These are phyloP conservation scores for Torymus aiolomorphi DNA, from an alignment of 2,888 invertebrate genomes.

Conservation along the genomic window DNA sequence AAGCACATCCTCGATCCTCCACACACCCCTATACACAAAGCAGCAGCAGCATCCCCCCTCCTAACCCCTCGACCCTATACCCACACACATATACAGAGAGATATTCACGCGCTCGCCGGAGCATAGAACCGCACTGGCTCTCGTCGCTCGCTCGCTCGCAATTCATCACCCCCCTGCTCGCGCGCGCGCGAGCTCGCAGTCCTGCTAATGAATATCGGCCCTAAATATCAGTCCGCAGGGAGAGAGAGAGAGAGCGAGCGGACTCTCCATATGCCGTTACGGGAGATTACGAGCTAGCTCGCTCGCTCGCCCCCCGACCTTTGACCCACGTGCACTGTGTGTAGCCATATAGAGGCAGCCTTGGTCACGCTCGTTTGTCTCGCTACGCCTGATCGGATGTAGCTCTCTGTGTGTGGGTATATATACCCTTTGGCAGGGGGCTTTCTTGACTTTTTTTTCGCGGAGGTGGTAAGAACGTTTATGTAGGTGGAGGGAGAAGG, in stretches of 20 bases:
- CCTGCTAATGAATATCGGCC: conserved; percentile 75
- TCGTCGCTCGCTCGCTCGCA: conserved; percentile 40
- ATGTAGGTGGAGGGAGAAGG: no score
- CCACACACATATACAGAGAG: background rate
- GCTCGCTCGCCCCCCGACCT: conserved; percentile 54
- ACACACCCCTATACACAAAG: background rate
- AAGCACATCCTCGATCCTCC: background rate
- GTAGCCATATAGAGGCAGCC: conserved; percentile 51
- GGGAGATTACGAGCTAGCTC: conserved; percentile 65
- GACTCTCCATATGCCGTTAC: conserved; percentile 72
- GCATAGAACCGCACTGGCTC: background rate
- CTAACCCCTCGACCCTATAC: no score
- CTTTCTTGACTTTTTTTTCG: no score
- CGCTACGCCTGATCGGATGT: conserved; percentile 42
- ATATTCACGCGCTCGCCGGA: background rate
- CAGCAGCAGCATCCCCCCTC: no score
- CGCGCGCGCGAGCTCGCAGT: conserved; percentile 64
- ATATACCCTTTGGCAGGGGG: background rate
- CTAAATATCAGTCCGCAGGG: conserved; percentile 75
- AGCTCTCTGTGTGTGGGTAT: conserved; percentile 10
- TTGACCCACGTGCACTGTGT: conserved; percentile 32
- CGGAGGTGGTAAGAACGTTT: no score
- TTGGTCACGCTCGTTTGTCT: conserved; percentile 75
- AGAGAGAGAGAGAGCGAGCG: conserved; percentile 53
- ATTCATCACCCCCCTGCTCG: conserved; percentile 64